phyloP scores from a whole-genome alignment of 1,140 invertebrate species.

The Diabrotica virgifera region DNA sequence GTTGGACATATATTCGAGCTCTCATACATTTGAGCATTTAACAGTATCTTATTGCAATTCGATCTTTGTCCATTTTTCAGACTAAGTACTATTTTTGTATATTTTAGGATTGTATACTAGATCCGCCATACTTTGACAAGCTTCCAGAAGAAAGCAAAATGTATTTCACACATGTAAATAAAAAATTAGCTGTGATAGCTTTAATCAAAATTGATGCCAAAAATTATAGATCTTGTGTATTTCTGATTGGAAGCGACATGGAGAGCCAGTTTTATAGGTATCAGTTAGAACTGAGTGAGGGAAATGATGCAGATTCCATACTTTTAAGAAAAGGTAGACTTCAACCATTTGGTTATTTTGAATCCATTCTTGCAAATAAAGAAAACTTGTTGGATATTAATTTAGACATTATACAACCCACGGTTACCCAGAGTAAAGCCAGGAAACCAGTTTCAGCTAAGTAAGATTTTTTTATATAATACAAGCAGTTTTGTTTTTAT shows the following conservation, averaged over 20 bases:
- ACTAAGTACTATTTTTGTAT: constrained; percentile 21
- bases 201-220: constrained; percentile 16
- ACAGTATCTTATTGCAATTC: too few species aligned
- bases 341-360: constrained; percentile 6
- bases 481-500: too few species aligned
- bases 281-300: constrained; percentile 25
- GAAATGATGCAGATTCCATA: constrained; percentile 23
- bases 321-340: constrained; percentile 22
- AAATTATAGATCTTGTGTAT: constrained; percentile 16
- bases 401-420: background rate
- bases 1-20: too few species aligned
- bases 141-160: constrained; percentile 8
- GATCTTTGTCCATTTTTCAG: background rate
- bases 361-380: background rate
- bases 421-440: too few species aligned
- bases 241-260: constrained; percentile 23
- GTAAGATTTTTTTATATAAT: too few species aligned
- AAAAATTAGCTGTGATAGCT: constrained; percentile 7
- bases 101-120: constrained; percentile 10
- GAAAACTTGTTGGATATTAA: background rate
- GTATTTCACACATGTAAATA: constrained; percentile 25
- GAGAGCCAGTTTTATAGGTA: constrained; percentile 28
- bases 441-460: too few species aligned
- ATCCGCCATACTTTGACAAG: constrained; percentile 22
- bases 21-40: too few species aligned